Conservation (phyloP, 2,888 invertebrate genomes). For the Gymnoscelis rufifasciata region DNA sequence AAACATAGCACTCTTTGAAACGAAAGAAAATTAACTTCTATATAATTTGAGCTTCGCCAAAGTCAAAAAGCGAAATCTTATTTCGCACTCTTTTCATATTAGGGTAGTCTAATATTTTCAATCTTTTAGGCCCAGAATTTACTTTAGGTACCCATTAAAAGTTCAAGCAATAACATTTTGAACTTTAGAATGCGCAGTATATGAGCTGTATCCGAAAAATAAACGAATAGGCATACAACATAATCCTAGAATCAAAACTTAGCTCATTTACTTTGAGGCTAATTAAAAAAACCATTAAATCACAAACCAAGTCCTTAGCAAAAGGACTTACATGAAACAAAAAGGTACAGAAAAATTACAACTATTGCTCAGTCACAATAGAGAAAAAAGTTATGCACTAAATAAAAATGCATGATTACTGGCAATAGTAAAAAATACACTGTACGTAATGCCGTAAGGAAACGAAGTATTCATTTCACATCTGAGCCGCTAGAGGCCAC, state of each 20-base stretch:
- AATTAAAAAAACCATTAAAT: slow-evolving; percentile 16
- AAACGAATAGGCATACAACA: slow-evolving; percentile 9
- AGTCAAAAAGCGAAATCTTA: slow-evolving; percentile 67
- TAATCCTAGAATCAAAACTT: slow-evolving; percentile 7
- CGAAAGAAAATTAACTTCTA: slow-evolving; percentile 53
- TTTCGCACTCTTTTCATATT: slow-evolving; percentile 42
- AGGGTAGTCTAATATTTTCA: slow-evolving; percentile 12
- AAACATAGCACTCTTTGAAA: slow-evolving; percentile 72
- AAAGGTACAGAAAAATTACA: slow-evolving; percentile 17
- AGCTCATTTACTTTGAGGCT: slow-evolving; percentile 14
- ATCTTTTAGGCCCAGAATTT: slow-evolving; percentile 18
- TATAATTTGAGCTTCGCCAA: slow-evolving; percentile 75
- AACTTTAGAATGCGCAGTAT: background rate
- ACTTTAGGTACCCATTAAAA: slow-evolving; percentile 2
- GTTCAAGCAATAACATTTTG: background rate
- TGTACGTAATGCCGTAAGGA: slow-evolving; percentile 9
- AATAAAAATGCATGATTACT: slow-evolving; percentile 70
- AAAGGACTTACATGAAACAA: slow-evolving; percentile 17
- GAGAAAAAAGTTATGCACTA: slow-evolving; percentile 45
- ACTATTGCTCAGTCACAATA: slow-evolving; percentile 45
- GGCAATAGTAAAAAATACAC: slow-evolving; percentile 49
- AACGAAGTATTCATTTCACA: background rate
- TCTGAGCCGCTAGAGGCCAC: slow-evolving; percentile 7
- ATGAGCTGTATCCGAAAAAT: slow-evolving; percentile 4
- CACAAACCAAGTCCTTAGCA: slow-evolving; percentile 19